These are phyloP conservation scores for Amblyornis subalaris DNA, from an alignment of 2,113 vertebrate genomes.

Conservation along the genomic window DNA sequence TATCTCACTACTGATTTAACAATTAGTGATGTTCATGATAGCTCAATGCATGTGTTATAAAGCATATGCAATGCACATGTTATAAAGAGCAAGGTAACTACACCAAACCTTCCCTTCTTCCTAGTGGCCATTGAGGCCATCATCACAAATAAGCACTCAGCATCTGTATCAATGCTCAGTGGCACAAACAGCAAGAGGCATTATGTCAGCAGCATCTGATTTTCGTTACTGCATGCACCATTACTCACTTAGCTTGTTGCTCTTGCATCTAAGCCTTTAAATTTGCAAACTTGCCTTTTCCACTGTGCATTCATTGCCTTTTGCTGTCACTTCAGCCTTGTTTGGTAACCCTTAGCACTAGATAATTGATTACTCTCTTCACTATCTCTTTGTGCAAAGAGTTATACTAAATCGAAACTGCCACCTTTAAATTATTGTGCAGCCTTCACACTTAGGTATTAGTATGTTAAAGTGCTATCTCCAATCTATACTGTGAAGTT, in stretches of 20 bases:
- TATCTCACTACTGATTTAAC: not conserved
- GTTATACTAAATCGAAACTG: slow-evolving; percentile 11
- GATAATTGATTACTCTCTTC: slow-evolving; percentile 26
- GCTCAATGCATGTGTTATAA: not conserved
- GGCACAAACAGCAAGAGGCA: not conserved
- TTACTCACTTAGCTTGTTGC: not conserved
- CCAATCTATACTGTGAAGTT: slow-evolving; percentile 28
- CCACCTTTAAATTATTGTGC: slow-evolving; percentile 31
- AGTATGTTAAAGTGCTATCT: not conserved
- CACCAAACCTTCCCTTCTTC: not conserved
- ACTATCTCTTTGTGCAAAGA: slow-evolving; percentile 35
- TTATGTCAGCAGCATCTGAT: not conserved
- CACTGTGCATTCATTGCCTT: not conserved
- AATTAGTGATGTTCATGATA: not conserved
- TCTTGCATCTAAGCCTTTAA: not conserved
- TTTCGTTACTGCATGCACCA: not conserved
- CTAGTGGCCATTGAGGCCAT: not conserved
- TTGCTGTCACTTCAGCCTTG: slow-evolving; percentile 12
- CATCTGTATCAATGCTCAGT: not conserved
- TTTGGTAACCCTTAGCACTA: not conserved
- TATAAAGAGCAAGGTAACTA: not conserved
- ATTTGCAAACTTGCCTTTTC: slow-evolving; percentile 15
- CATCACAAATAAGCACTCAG: not conserved
- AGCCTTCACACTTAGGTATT: not conserved
- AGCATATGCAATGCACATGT: not conserved